Conservation (phyloP, 2,113 vertebrate genomes). For the Bettongia penicillata region DNA sequence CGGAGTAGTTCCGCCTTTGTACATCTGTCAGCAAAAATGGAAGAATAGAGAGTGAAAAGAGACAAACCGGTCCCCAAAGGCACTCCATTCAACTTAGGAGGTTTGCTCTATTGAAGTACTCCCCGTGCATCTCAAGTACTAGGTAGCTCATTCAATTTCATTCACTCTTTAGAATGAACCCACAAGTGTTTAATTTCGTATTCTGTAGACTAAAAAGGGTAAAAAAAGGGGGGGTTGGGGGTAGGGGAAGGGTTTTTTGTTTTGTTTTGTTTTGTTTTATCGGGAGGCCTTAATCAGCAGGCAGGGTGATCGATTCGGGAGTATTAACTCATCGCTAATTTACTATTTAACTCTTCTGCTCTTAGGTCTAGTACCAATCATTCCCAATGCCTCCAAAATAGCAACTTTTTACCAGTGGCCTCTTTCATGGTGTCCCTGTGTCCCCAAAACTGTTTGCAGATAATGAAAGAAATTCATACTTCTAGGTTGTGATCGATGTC, state of each 20-base stretch:
- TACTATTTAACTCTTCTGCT: conserved; percentile 75
- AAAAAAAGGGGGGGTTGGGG: conserved; percentile 84
- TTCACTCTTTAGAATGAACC: conserved; percentile 98
- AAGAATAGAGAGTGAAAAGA: conserved; percentile 99
- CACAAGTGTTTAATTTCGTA: conserved; percentile 99
- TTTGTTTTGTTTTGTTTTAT: conserved; percentile 70
- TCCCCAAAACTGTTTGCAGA: background rate
- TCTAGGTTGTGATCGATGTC: background rate
- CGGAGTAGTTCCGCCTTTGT: conserved; percentile 99
- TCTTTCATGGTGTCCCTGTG: conserved; percentile 31
- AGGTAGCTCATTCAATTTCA: conserved; percentile 99
- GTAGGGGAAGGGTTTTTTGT: conserved; percentile 82
- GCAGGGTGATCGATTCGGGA: conserved; percentile 91
- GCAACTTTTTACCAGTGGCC: conserved; percentile 34
- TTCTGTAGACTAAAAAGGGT: conserved; percentile 88
- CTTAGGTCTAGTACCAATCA: conserved; percentile 49
- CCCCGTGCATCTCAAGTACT: conserved; percentile 98
- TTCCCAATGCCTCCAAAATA: conserved; percentile 32
- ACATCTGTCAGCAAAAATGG: conserved; percentile 99
- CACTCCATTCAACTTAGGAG: conserved; percentile 99
- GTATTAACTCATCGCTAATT: conserved; percentile 89
- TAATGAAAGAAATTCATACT: background rate
- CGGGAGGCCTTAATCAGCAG: conserved; percentile 90
- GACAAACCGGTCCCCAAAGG: conserved; percentile 99
- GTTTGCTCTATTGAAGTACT: conserved; percentile 99